Base-by-base conservation (phyloP, 2,797 vertebrate species). In the Sebastes trivittatus region DNA sequence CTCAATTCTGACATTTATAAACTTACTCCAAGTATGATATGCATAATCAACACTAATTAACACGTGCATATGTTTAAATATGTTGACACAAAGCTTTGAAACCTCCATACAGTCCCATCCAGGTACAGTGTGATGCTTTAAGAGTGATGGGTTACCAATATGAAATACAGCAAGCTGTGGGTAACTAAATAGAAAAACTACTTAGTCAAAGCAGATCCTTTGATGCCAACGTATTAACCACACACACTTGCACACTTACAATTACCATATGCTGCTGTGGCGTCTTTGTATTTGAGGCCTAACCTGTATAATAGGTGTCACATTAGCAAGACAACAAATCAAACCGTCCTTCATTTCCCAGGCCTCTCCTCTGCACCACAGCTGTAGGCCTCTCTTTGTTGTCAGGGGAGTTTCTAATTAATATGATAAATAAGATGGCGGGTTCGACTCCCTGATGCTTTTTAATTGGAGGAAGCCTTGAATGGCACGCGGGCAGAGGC, bases 301-400 rank as follows among this genome's bases (percentile, higher is more conserved):
- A 97, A 98, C 97, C 97, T 97, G 97, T 97, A 97, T 98, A 98
- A 98, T 98, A 97, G 96, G 97, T 97, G 97, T 98, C 97, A 98
- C 97, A 97, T 98, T 97, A 98, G 97, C 97, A 98, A 98, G 97
- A 98, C 97, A 98, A 98, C 97, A 98, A 95, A 95, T 95, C 93
- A 98, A 97, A 97, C 78, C 81, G 7, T 76, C 82, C 86, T 85
- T 89, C 97, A 97, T 96, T 97, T 97, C 96, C 97, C 97, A 97
- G 97, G 96, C 96, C 96, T 95, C 95, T 89, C 96, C 96, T 97
- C 96, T 96, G 95, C 96, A 95, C 95, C 96, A 96, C 98, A 98
- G 97, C 97, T 98, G 97, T 95, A 96, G 93, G 96, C 96, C 89
- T 60, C 87, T 85, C 92, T 93, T 97, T 97, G 97, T 97, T 97